Evolutionary conservation across 2,888 invertebrate genomes (phyloP).

Genomic region (Ypsolopha sequella): DNA sequence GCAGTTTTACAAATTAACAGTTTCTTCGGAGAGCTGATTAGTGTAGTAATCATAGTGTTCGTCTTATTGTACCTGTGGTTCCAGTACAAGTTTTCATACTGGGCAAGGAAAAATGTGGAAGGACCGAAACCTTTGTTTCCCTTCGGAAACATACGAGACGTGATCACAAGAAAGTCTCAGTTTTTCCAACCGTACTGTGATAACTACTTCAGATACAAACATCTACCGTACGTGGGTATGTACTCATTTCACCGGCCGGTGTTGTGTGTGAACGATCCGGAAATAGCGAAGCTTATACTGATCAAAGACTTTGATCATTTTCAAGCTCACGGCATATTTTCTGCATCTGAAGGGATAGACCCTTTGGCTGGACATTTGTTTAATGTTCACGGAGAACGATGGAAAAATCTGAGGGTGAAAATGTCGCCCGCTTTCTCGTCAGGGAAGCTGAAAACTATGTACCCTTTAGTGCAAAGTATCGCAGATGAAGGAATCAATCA

Average conservation of each 20-base stretch:
- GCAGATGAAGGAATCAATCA: conserved; percentile 61
- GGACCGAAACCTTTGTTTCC: conserved; percentile 71
- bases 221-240: conserved; percentile 67
- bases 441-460: conserved; percentile 76
- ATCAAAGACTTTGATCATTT: conserved; percentile 75
- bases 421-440: conserved; percentile 77
- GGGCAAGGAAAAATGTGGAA: conserved; percentile 69
- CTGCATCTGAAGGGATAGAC: conserved; percentile 65
- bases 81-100: conserved; percentile 64
- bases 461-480: conserved; percentile 68
- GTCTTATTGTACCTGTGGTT: conserved; percentile 30
- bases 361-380: conserved; percentile 73
- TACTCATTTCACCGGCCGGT: conserved; percentile 74
- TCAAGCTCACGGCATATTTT: conserved; percentile 74
- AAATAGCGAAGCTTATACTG: conserved; percentile 71
- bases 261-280: conserved; percentile 73
- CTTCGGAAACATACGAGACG: conserved; percentile 72
- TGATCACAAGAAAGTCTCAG: conserved; percentile 65
- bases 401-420: conserved; percentile 74
- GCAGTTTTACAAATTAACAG: neutral
- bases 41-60: conserved; percentile 4
- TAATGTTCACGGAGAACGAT: conserved; percentile 66
- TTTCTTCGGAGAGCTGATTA: conserved; percentile 6
- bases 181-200: conserved; percentile 74
- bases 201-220: conserved; percentile 65